These are phyloP conservation scores for Rhinella marina DNA, from an alignment of 2,797 vertebrate species.

Conservation along the genomic window DNA sequence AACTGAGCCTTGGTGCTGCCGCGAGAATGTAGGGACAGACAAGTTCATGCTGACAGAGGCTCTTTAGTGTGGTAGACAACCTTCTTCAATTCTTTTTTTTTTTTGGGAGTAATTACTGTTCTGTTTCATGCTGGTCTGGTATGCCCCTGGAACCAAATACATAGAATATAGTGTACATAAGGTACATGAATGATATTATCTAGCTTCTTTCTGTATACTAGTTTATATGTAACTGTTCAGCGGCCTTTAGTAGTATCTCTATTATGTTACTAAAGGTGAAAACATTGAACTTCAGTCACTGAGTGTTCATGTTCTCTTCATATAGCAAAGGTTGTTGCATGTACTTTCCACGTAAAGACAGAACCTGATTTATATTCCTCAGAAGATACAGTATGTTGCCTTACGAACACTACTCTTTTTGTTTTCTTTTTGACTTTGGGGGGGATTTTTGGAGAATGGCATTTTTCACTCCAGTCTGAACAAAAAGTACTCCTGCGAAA, in stretches of 20 bases:
- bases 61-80: too few species aligned
- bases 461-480: too few species aligned
- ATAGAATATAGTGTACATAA: not conserved
- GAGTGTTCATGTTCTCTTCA: slow-evolving; percentile 4
- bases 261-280: not conserved
- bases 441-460: too few species aligned
- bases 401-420: not conserved
- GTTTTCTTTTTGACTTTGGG: too few species aligned
- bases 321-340: not conserved
- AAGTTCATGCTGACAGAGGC: too few species aligned
- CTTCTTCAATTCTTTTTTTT: too few species aligned
- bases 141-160: not conserved
- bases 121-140: too few species aligned
- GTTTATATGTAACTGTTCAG: not conserved
- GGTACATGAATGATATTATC: not conserved
- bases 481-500: too few species aligned
- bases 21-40: too few species aligned
- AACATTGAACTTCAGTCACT: slow-evolving; percentile 12
- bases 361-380: slow-evolving; percentile 21
- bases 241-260: too few species aligned
- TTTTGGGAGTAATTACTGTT: too few species aligned
- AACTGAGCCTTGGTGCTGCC: too few species aligned
- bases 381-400: slow-evolving; percentile 12
- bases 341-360: not conserved
- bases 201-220: not conserved